These are phyloP conservation scores for Amblyjoppa proteus DNA, from an alignment of 2,888 invertebrate species.

Conservation along the genomic window DNA sequence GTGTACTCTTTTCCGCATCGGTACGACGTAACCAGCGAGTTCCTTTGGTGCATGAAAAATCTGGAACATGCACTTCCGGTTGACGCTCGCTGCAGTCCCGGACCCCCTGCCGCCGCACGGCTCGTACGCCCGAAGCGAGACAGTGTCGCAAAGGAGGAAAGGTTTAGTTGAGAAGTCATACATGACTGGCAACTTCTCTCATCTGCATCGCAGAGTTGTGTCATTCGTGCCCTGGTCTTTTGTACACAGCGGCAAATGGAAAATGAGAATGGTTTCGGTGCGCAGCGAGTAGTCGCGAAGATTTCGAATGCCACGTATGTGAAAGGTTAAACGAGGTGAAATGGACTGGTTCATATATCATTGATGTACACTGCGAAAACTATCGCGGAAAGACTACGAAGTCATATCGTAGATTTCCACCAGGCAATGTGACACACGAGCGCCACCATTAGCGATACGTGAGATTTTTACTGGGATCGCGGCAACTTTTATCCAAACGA, in stretches of 20 bases:
- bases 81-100: conserved; percentile 4
- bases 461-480: no score
- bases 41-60: conserved; percentile 63
- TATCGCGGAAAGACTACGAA: no score
- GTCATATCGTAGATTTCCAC: no score
- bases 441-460: no score
- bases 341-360: no score
- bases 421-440: no score
- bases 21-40: conserved; percentile 32
- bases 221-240: conserved; percentile 17
- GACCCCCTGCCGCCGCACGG: background rate
- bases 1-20: conserved; percentile 41
- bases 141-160: conserved; percentile 28
- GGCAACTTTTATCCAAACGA: no score
- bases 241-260: background rate
- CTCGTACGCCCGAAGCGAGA: conserved; percentile 29
- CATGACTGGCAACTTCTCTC: background rate
- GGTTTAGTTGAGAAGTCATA: conserved; percentile 39
- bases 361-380: no score
- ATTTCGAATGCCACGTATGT: no score
- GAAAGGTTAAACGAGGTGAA: no score
- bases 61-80: conserved; percentile 62
- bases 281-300: background rate
- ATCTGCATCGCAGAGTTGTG: conserved; percentile 12
- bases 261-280: conserved; percentile 21